Evolutionary conservation across 2,797 vertebrate genomes (phyloP), one percentile per base, ranked within the genome.

Genomic region (Meriones psammophilus): DNA sequence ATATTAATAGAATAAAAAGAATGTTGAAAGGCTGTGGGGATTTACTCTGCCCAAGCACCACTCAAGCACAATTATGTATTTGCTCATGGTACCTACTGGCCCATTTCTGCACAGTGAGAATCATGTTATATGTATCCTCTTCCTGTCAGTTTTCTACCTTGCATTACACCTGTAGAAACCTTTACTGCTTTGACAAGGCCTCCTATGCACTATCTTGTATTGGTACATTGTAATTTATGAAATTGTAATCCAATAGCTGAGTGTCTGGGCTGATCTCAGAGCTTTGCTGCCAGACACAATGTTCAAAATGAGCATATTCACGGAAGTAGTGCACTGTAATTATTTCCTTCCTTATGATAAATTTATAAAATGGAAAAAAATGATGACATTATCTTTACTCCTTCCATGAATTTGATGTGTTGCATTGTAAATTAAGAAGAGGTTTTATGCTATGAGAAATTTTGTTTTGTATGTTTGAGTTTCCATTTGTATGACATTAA

Each of bases 381-480:
- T 56, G 76, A 60, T 58, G 30, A 66, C 64, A 6, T 54, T 91
- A 64, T 89, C 71, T 71, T 91, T 76, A 5, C 74, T 91, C 39
- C 54, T 92, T 97, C 58, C 85, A 60, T 54, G 42, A n/a, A 89
- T 94, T 79, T 92, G 64, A 91, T 86, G 30, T 69, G 66, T 60
- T 93, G 69, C 15, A 64, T 86, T 95, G 58, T 91, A 84, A 97
- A 95, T 62, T 92, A 64, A 97, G 89, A 92, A 30, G 33, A 95
- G 33, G n/a, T 92, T 96, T 95, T 92, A 76, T 93, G 46, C 66
- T 95, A 56, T 62, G 94, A 92, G 77, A 84, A 91, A 91, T 94
- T 80, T 96, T 68, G 28, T 95, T 79, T 94, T 77, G 24, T 50
- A 64, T 60, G 6, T 89, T 94, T 92, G 58, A 28, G 91, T 94